Evolutionary conservation across 2,888 invertebrate genomes (phyloP), one percentile per base, ranked within the genome.

Genomic region (Hirtodrosophila confusa): DNA sequence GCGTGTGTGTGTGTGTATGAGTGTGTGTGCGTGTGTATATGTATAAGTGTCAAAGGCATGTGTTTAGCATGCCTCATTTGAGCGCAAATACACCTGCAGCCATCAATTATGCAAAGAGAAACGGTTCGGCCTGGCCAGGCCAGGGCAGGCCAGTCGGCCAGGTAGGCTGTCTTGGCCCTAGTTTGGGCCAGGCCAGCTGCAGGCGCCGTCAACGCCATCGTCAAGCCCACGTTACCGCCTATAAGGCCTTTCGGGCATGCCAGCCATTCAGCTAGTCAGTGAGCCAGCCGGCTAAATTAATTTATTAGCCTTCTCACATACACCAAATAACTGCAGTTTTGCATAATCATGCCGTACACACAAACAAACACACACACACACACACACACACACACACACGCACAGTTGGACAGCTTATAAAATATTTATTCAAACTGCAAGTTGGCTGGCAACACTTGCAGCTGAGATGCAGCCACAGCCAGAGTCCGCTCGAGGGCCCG

Each of bases 31-130:
- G 43, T 36, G n/a, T 40, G 43, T 71, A 29, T 61, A 47, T 87
- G 27, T 70, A 51, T 66, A 83, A 86, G 83, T 84, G 83, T 88
- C 83, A 84, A 86, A 87, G 83, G 78, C 86, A 78, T 84, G 86
- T 82, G 82, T 85, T 82, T 87, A 87, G 82, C 70, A 84, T 88
- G 84, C 67, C 88, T 83, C 88, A 84, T 84, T 84, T 84, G 83
- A 88, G 83, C 70, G 66, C 78, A 84, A 88, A 84, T 86, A 80
- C 88, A 85, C 88, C 84, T 85, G 88, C 86, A 85, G 86, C 86
- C 84, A 85, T 88, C 88, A 85, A 85, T 85, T 85, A 85, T 88
- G 86, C 78, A 85, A 76, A 86, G 72, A 83, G 86, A 80, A 60
- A 65, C 40, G 51, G 53, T 51, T 40, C 27, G 37, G 23, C n/a